These are phyloP conservation scores for Rhopalosiphum padi DNA, from an alignment of 1,140 invertebrate genomes.

Conservation along the genomic window DNA sequence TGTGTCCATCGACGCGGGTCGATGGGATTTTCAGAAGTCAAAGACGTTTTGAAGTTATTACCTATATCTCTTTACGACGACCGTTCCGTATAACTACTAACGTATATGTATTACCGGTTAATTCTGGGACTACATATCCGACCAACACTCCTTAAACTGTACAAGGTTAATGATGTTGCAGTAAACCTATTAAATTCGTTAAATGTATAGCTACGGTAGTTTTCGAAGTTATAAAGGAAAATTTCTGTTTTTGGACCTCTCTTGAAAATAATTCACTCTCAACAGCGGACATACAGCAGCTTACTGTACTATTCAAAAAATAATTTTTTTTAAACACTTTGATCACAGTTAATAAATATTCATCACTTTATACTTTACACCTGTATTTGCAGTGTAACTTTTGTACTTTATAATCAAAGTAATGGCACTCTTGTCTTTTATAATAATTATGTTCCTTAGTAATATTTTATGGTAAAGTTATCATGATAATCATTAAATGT, in stretches of 20 bases:
- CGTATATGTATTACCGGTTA: too few relatives aligned
- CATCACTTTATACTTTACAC: not conserved
- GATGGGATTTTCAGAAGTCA: not conserved
- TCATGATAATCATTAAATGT: not conserved
- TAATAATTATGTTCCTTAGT: not conserved
- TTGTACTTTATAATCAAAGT: not conserved
- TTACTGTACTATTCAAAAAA: not conserved
- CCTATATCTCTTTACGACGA: too few relatives aligned
- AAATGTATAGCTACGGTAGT: not conserved
- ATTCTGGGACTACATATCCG: too few relatives aligned
- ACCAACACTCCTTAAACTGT: too few relatives aligned
- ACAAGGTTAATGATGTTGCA: too few relatives aligned
- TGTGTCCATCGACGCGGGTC: not conserved
- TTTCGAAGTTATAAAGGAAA: not conserved
- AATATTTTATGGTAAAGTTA: not conserved
- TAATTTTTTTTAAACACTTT: not conserved
- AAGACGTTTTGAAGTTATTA: not conserved
- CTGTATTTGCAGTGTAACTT: not conserved
- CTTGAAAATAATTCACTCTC: not conserved
- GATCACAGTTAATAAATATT: not conserved
- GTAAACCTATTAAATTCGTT: not conserved
- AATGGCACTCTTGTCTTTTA: not conserved
- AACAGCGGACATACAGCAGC: not conserved
- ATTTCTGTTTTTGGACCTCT: not conserved
- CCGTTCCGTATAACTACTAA: too few relatives aligned